These are phyloP conservation scores for Acronicta alni DNA, from an alignment of 2,888 invertebrate genomes.

Conservation along the genomic window DNA sequence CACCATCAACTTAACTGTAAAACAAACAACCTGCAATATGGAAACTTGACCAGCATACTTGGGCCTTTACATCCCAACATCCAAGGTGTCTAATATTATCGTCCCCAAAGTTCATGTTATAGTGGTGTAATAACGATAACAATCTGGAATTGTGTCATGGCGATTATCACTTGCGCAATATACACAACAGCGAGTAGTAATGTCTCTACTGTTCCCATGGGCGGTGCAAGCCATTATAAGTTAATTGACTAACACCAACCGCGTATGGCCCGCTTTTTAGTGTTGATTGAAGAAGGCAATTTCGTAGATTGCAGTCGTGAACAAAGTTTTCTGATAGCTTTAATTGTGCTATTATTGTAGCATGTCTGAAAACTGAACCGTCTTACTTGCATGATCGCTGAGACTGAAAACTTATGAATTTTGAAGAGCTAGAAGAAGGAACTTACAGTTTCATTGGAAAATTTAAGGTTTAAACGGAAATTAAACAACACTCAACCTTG, in stretches of 20 bases:
- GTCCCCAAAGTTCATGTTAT: conserved; percentile 50
- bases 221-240: conserved; percentile 73
- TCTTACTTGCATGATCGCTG: conserved; percentile 12
- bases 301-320: conserved; percentile 35
- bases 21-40: conserved; percentile 29
- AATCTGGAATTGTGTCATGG: conserved; percentile 78
- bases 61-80: conserved; percentile 1
- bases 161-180: conserved; percentile 81
- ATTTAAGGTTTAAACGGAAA: conserved; percentile 4
- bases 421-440: background rate
- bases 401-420: conserved; percentile 16
- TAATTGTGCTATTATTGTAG: conserved; percentile 28
- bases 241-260: conserved; percentile 67
- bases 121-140: conserved; percentile 46
- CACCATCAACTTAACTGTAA: conserved; percentile 39
- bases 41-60: conserved; percentile 19
- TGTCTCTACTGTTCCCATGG: conserved; percentile 77
- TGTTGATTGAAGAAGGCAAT: conserved; percentile 45
- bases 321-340: conserved; percentile 35
- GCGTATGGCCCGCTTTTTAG: conserved; percentile 32
- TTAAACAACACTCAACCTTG: background rate
- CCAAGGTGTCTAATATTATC: conserved; percentile 6
- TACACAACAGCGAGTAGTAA: conserved; percentile 63
- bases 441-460: conserved; percentile 6
- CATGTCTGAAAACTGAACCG: conserved; percentile 16